phyloP scores from a whole-genome alignment of 2,113 vertebrate species.

The Pygoscelis antarcticus region DNA sequence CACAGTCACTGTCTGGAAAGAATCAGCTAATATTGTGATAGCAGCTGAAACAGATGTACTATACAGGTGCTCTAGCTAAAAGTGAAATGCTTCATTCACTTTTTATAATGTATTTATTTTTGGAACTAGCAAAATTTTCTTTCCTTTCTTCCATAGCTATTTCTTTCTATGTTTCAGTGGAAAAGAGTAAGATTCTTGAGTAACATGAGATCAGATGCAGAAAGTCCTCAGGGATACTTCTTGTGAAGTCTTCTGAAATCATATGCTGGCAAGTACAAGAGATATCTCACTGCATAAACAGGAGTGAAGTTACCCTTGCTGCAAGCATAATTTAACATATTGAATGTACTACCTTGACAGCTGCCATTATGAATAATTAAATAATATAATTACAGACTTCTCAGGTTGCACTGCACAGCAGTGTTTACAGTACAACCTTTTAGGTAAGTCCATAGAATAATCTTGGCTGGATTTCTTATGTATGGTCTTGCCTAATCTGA shows the following conservation, averaged over 20 bases:
- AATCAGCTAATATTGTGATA: not conserved
- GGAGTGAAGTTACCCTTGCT: not conserved
- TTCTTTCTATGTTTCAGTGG: not conserved
- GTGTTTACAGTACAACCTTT: not conserved
- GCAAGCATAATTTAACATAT: constrained; percentile 21
- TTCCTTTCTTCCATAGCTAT: not conserved
- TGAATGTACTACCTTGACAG: not conserved
- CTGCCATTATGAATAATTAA: constrained; percentile 32
- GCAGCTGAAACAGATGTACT: not conserved
- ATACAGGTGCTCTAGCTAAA: not conserved
- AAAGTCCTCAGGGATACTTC: not conserved
- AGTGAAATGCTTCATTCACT: not conserved
- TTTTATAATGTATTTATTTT: not conserved
- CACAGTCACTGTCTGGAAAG: not conserved
- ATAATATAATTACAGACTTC: not conserved
- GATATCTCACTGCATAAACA: not conserved
- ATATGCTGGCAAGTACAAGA: not conserved
- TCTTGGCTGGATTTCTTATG: not conserved
- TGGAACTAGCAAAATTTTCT: not conserved
- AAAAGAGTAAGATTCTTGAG: not conserved
- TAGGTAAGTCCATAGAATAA: not conserved
- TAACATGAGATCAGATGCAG: not conserved
- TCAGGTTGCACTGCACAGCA: not conserved
- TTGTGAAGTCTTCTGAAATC: constrained; percentile 11
- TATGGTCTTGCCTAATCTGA: not conserved